Conservation (phyloP, 2,888 invertebrate genomes). For the Shargacucullia verbasci region DNA sequence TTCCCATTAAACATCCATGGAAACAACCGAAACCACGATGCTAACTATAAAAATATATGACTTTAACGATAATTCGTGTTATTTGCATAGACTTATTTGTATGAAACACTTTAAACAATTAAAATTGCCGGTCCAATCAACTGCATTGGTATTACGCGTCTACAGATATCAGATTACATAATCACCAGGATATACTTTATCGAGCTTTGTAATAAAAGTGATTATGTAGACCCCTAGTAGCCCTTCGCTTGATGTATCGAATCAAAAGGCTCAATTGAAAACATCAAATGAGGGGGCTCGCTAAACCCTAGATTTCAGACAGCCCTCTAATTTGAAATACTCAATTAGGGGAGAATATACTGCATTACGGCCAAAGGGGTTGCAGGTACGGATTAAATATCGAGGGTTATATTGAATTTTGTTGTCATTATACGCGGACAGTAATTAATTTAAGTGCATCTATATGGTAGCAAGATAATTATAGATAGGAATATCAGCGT, state of each 20-base stretch:
- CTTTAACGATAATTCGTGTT: not conserved
- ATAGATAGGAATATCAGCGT: too few species aligned
- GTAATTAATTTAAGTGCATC: slow-evolving; percentile 22
- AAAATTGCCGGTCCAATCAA: too few species aligned
- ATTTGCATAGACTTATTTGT: not conserved
- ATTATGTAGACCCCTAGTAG: not conserved
- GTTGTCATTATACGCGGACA: slow-evolving; percentile 1
- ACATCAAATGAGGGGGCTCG: slow-evolving; percentile 24
- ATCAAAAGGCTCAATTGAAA: slow-evolving; percentile 22
- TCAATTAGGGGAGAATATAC: slow-evolving; percentile 9
- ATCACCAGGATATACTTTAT: too few species aligned
- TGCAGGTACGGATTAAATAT: slow-evolving; percentile 16
- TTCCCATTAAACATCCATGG: too few species aligned
- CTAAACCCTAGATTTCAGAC: slow-evolving; percentile 18
- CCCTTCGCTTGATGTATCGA: slow-evolving; percentile 11
- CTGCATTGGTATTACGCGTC: too few species aligned
- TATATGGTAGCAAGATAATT: too few species aligned
- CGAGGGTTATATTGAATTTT: slow-evolving; percentile 8
- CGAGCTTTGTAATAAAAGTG: too few species aligned
- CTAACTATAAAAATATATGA: not conserved
- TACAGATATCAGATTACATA: too few species aligned
- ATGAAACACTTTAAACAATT: not conserved
- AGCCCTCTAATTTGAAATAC: slow-evolving; percentile 22
- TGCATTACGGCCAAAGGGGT: slow-evolving; percentile 8
- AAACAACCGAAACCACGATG: not conserved